These are phyloP conservation scores for Cyrtonyx montezumae DNA, from an alignment of 2,113 vertebrate species.

Conservation along the genomic window DNA sequence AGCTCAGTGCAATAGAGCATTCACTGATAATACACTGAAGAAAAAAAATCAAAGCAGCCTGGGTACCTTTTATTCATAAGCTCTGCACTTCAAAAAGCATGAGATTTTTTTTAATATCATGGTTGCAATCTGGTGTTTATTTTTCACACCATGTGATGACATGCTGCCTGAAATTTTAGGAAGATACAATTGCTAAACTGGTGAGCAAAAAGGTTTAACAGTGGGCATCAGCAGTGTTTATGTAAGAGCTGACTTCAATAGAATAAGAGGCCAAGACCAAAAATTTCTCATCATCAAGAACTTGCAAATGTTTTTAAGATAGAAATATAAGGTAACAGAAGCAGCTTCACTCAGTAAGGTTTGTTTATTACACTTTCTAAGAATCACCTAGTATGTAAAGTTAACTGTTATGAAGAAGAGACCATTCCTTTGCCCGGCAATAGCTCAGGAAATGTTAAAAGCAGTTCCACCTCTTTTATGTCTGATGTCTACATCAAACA, in stretches of 20 bases:
- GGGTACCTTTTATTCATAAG: constrained; percentile 34
- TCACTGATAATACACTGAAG: neutral
- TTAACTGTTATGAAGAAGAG: neutral
- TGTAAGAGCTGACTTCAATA: constrained; percentile 20
- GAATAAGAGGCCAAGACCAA: neutral
- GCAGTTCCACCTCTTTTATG: constrained; percentile 21
- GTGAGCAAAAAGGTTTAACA: constrained; percentile 38
- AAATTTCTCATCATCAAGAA: constrained; percentile 18
- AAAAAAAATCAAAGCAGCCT: neutral
- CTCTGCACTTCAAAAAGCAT: neutral
- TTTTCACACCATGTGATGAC: constrained; percentile 50
- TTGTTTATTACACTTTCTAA: constrained; percentile 35
- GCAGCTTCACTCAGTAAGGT: neutral
- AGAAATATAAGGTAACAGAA: constrained; percentile 3
- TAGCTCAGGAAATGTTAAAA: constrained; percentile 45
- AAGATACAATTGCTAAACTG: constrained; percentile 22
- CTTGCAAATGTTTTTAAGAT: neutral
- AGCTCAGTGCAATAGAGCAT: neutral
- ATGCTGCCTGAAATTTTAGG: constrained; percentile 55
- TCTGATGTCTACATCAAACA: constrained; percentile 68
- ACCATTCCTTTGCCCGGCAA: constrained; percentile 27
- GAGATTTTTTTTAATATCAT: constrained; percentile 12
- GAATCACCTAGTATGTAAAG: constrained; percentile 4
- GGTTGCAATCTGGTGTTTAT: constrained; percentile 68
- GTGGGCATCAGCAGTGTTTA: constrained; percentile 5